phyloP scores from a whole-genome alignment of 1,140 invertebrate genomes.

The Drosophila suzukii region DNA sequence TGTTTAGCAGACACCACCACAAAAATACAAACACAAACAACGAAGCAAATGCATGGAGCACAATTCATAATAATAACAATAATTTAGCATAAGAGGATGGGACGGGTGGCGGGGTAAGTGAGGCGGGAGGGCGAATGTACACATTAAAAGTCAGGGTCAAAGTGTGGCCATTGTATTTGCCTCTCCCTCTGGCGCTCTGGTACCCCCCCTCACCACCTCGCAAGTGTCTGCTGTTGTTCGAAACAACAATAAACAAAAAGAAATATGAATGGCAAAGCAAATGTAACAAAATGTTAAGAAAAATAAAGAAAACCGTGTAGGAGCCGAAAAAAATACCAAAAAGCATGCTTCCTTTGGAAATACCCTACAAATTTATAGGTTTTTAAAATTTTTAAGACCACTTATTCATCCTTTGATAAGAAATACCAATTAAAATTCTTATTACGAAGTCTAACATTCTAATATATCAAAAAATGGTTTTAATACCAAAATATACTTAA shows the following conservation, averaged over 20 bases:
- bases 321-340: slow-evolving; percentile 2
- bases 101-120: neutral
- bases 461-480: no score
- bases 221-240: slow-evolving; percentile 19
- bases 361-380: slow-evolving; percentile 4
- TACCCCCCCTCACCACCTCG: neutral
- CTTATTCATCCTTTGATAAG: no score
- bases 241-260: slow-evolving; percentile 69
- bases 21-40: slow-evolving; percentile 41
- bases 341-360: neutral
- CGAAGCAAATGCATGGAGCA: slow-evolving; percentile 28
- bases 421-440: no score
- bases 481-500: no score
- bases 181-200: slow-evolving; percentile 19
- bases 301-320: slow-evolving; percentile 35
- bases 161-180: slow-evolving; percentile 68
- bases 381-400: neutral
- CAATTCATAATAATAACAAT: slow-evolving; percentile 73
- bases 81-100: slow-evolving; percentile 56
- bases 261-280: slow-evolving; percentile 75
- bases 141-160: slow-evolving; percentile 78
- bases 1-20: slow-evolving; percentile 37
- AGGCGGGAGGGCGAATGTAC: slow-evolving; percentile 29
- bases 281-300: slow-evolving; percentile 69
- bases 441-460: no score